These are phyloP conservation scores for Himalopsyche japonica DNA, from an alignment of 2,888 invertebrate species.

Conservation along the genomic window DNA sequence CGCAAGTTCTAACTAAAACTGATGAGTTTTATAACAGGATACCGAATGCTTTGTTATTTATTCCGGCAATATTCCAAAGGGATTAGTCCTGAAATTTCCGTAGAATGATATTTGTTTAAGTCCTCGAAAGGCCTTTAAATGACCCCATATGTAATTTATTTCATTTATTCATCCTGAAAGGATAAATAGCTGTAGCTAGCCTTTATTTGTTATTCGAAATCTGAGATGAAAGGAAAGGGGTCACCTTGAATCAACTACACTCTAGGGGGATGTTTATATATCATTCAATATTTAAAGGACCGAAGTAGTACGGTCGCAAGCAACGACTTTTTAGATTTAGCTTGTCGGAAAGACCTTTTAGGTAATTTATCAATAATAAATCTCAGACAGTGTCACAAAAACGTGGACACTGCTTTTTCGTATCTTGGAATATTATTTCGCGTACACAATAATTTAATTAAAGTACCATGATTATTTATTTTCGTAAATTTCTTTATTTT, in stretches of 20 bases:
- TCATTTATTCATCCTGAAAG: slow-evolving; percentile 10
- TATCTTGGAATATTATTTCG: neutral
- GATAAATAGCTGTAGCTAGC: slow-evolving; percentile 18
- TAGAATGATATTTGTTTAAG: slow-evolving; percentile 6
- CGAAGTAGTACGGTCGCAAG: neutral
- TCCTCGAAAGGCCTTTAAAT: neutral
- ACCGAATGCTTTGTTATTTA: slow-evolving; percentile 7
- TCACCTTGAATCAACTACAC: neutral
- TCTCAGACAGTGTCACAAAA: neutral
- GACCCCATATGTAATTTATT: slow-evolving; percentile 15
- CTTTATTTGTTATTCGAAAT: slow-evolving; percentile 15
- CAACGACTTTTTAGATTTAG: slow-evolving; percentile 1
- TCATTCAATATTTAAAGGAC: neutral
- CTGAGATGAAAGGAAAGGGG: slow-evolving; percentile 1
- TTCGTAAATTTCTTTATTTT: no score
- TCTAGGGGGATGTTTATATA: neutral
- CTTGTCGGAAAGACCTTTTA: neutral
- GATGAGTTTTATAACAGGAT: slow-evolving; percentile 5
- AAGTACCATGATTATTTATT: no score
- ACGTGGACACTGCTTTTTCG: neutral
- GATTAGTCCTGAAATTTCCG: neutral
- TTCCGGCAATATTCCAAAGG: neutral
- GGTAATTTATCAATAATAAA: neutral
- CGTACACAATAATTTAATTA: no score
- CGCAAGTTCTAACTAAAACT: neutral